Evolutionary conservation across 2,797 vertebrate genomes (phyloP).

Genomic region (Mus spretus): DNA sequence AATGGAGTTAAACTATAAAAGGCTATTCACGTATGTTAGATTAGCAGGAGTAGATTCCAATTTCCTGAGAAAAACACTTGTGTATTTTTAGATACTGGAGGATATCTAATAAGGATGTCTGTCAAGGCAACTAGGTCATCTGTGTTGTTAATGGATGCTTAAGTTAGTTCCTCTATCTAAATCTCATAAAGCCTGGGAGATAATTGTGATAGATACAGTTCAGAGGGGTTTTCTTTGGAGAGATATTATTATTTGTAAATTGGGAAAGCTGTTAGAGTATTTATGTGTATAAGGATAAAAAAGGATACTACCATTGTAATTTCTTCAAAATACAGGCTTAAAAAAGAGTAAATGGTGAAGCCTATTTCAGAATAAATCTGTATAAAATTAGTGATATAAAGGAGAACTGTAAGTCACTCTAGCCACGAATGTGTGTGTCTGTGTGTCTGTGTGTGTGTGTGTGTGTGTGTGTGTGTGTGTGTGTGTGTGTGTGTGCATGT

Average conservation of each 20-base stretch:
- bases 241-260: neutral
- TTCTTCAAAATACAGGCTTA: neutral
- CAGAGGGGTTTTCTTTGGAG: neutral
- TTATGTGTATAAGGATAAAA: neutral
- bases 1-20: neutral
- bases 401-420: neutral
- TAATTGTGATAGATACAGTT: neutral
- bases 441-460: too few relatives aligned
- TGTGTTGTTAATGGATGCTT: neutral
- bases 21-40: neutral
- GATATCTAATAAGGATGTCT: neutral
- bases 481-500: too few relatives aligned
- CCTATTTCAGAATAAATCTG: neutral
- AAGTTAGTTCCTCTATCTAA: neutral
- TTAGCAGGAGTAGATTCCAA: neutral
- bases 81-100: neutral
- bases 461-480: too few relatives aligned
- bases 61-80: neutral
- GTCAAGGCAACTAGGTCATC: neutral
- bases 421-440: neutral
- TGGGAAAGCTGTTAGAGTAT: neutral
- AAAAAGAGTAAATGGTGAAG: neutral
- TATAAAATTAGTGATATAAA: neutral
- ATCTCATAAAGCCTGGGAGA: neutral
- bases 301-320: neutral